These are phyloP conservation scores for Pongo abelii DNA, from an alignment of 2,113 vertebrate genomes.

Conservation along the genomic window DNA sequence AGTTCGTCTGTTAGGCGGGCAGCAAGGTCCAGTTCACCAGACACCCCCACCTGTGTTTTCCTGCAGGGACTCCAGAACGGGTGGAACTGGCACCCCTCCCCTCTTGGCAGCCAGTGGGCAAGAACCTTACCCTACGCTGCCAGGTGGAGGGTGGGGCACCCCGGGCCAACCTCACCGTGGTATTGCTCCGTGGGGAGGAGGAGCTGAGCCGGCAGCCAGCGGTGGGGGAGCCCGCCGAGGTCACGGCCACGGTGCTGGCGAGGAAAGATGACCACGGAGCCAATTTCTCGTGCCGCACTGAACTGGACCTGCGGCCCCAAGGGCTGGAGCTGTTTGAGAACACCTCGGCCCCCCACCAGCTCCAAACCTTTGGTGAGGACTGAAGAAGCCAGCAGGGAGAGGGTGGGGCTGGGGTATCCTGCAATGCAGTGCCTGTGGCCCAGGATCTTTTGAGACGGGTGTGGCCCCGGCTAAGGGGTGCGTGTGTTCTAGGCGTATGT, in stretches of 20 bases:
- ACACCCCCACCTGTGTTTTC: not conserved
- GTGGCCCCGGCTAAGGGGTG: not conserved
- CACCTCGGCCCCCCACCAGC: slow-evolving; percentile 69
- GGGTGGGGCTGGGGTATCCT: not conserved
- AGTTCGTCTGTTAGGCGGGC: not conserved
- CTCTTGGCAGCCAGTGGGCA: slow-evolving; percentile 82
- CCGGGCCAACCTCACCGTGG: slow-evolving; percentile 80
- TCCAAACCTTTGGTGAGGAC: slow-evolving; percentile 82
- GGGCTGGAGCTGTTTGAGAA: slow-evolving; percentile 74
- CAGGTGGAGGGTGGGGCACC: slow-evolving; percentile 83
- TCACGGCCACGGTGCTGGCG: slow-evolving; percentile 73
- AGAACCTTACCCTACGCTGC: slow-evolving; percentile 81
- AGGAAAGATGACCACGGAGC: slow-evolving; percentile 80
- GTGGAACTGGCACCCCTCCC: slow-evolving; percentile 84
- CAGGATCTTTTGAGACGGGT: not conserved
- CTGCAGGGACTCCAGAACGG: slow-evolving; percentile 81
- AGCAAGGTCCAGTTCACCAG: not conserved
- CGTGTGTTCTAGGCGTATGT: not conserved
- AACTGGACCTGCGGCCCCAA: slow-evolving; percentile 84
- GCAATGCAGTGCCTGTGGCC: not conserved
- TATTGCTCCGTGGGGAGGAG: slow-evolving; percentile 79
- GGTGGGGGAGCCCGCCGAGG: slow-evolving; percentile 73
- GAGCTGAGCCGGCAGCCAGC: slow-evolving; percentile 57
- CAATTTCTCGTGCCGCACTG: slow-evolving; percentile 84
- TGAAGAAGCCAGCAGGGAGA: not conserved